Evolutionary conservation across 1,140 invertebrate species (phyloP).

Genomic region (Aphaenogaster ashmeadi): DNA sequence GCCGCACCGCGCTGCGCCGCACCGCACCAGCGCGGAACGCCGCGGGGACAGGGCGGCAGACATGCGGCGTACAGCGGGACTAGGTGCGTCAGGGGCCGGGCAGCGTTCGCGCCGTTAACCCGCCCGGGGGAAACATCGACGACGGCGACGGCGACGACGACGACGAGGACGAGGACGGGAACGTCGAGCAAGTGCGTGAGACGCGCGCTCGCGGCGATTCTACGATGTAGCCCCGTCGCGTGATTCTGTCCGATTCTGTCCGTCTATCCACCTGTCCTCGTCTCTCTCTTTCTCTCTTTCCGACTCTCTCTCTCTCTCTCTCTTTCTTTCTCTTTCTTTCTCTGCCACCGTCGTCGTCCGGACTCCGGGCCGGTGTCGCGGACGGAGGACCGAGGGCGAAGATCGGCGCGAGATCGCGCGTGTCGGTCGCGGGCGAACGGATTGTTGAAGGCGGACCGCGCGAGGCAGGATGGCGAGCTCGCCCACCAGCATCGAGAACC

Average conservation of each 20-base stretch:
- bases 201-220: slow-evolving; percentile 26
- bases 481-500: slow-evolving; percentile 91
- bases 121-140: slow-evolving; percentile 27
- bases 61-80: slow-evolving; percentile 72
- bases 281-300: background rate
- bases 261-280: background rate
- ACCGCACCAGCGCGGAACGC: background rate
- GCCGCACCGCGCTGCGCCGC: background rate
- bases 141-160: background rate
- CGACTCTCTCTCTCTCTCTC: slow-evolving; percentile 6
- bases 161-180: background rate
- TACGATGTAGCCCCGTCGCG: slow-evolving; percentile 50
- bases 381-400: background rate
- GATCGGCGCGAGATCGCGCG: slow-evolving; percentile 62
- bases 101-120: slow-evolving; percentile 58
- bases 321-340: background rate
- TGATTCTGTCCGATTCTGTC: background rate
- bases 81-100: slow-evolving; percentile 66
- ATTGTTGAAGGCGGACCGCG: background rate
- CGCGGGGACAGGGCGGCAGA: slow-evolving; percentile 51
- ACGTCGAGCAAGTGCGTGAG: slow-evolving; percentile 39
- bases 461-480: slow-evolving; percentile 88
- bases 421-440: background rate
- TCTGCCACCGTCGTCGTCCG: background rate
- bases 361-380: slow-evolving; percentile 12